Evolutionary conservation across 2,113 vertebrate species (phyloP).

Genomic region (Acrocephalus arundinaceus): DNA sequence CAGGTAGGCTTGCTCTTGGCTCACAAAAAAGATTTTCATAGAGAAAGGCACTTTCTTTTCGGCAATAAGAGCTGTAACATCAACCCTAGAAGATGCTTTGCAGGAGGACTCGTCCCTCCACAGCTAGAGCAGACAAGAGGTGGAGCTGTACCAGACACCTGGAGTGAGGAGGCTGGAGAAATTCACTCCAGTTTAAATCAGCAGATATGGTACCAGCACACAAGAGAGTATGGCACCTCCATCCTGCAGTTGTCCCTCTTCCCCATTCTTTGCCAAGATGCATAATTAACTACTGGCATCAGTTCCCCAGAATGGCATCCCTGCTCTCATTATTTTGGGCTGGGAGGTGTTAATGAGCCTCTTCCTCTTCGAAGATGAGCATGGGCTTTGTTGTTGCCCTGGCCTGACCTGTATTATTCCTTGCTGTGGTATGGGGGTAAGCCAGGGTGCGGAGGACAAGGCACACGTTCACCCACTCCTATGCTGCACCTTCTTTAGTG

Average conservation of each 20-base stretch:
- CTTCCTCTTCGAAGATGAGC: conserved; percentile 16
- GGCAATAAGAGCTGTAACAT: background rate
- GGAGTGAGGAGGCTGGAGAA: background rate
- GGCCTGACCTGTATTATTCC: background rate
- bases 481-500: background rate
- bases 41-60: background rate
- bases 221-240: background rate
- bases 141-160: background rate
- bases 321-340: conserved; percentile 21
- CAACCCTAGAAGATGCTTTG: background rate
- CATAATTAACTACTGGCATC: conserved; percentile 9
- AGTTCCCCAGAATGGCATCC: background rate
- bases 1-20: background rate
- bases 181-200: background rate
- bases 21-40: background rate
- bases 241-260: background rate
- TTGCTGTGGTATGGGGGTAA: background rate
- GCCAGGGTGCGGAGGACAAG: background rate
- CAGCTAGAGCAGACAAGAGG: background rate
- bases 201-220: background rate
- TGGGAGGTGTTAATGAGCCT: conserved; percentile 35
- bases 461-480: background rate
- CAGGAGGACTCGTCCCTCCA: background rate
- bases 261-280: background rate
- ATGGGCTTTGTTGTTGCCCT: conserved; percentile 12